These are phyloP conservation scores for Brachylomia viminalis DNA, from an alignment of 2,888 invertebrate species.

Conservation along the genomic window DNA sequence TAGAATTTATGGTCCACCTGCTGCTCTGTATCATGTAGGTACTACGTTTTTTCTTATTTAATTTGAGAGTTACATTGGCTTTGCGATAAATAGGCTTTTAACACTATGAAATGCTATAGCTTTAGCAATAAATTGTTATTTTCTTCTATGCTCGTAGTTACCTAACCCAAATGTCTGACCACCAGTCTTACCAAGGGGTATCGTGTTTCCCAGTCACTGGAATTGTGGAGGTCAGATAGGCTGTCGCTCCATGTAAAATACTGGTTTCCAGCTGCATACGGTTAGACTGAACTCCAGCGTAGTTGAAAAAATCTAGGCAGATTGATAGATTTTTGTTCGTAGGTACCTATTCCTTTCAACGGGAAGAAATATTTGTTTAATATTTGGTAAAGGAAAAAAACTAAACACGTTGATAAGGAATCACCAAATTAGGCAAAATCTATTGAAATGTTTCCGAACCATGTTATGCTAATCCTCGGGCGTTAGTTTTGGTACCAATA, in stretches of 20 bases:
- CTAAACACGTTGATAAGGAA: neutral
- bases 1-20: slow-evolving; percentile 44
- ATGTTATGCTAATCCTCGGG: neutral
- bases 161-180: neutral
- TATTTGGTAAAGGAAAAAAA: neutral
- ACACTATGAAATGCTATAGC: neutral
- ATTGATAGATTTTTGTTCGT: neutral
- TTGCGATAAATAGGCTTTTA: slow-evolving; percentile 4
- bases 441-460: neutral
- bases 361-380: neutral
- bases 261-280: neutral
- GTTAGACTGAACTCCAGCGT: neutral
- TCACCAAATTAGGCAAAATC: neutral
- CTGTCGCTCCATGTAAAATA: neutral
- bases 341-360: neutral
- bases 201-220: neutral
- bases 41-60: slow-evolving; percentile 1
- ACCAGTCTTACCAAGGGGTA: neutral
- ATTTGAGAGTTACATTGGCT: neutral
- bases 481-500: neutral
- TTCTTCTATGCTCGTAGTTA: neutral
- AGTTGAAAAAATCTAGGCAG: neutral
- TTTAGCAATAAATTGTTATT: neutral
- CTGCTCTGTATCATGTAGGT: neutral
- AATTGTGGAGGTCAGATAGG: neutral